These are phyloP conservation scores for Andrena camellia DNA, from an alignment of 2,888 invertebrate species.

Conservation along the genomic window DNA sequence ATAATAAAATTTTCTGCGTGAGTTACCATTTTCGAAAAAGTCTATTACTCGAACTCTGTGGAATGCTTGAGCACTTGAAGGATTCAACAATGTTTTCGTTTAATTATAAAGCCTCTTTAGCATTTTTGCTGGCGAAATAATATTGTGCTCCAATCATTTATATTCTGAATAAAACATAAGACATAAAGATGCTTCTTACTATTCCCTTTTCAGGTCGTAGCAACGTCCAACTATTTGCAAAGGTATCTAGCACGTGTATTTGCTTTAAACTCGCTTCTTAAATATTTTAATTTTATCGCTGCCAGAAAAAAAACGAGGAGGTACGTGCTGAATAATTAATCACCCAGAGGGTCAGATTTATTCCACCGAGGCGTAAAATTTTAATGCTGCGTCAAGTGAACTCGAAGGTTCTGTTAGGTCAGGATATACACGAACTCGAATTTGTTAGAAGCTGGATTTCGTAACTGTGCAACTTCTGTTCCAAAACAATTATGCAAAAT, in stretches of 20 bases:
- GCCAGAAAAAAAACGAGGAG: neutral
- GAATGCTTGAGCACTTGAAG: no score
- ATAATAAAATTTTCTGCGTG: no score
- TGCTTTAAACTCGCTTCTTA: neutral
- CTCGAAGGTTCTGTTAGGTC: neutral
- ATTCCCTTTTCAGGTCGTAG: no score
- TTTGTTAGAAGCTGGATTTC: neutral
- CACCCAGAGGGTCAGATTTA: slow-evolving; percentile 4
- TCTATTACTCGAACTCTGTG: no score
- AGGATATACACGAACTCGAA: neutral
- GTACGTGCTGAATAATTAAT: slow-evolving; percentile 3
- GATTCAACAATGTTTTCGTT: no score
- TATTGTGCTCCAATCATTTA: no score
- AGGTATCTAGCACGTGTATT: neutral
- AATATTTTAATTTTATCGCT: neutral
- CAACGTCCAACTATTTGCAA: neutral
- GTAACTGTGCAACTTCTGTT: neutral
- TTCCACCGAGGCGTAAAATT: neutral
- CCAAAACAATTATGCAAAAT: neutral
- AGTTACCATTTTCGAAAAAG: no score
- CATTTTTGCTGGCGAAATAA: no score
- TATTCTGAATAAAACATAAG: no score
- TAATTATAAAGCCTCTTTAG: no score
- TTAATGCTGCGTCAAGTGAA: slow-evolving; percentile 2
- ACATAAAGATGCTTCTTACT: no score